Evolutionary conservation across 2,113 vertebrate species (phyloP), one percentile per base, ranked within the genome.

Genomic region (Hylia prasina): DNA sequence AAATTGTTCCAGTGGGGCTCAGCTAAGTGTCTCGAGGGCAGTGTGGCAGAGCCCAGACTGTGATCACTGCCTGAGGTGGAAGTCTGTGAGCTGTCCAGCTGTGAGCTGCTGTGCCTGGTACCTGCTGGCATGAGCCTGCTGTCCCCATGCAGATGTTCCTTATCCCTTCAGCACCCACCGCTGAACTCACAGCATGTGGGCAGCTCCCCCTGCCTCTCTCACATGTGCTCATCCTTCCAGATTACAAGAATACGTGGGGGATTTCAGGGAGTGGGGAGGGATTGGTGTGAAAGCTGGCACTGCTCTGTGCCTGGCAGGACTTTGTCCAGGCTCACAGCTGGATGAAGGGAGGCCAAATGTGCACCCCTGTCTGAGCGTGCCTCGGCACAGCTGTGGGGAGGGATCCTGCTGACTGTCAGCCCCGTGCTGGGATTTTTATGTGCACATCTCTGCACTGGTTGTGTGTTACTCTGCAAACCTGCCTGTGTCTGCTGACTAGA

Each of bases 131-230:
- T 2, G 22, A 86, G 23, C 48, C 57, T 39, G 9, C 22, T 37
- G 42, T 13, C 16, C 57, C 28, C 8, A 1, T 25, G 24, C 24
- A 45, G 9, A 25, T 8, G 18, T 39, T 17, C 53, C 44, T 11
- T 4, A 0, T 2, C 7, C 51, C n/a, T 50, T 47, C 25, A 25
- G 66, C 39, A 33, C 33, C 33, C 14, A 1, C 6, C 72, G 3
- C 0, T 1, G 39, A 30, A 0, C 3, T 5, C 42, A 1, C 4
- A 1, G 23, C 2, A 1, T 6, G 35, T 5, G 10, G 50, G 56
- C 17, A 44, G 30, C 56, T 54, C 64, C 68, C 65, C 35, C 27
- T 64, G 51, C 42, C 40, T 69, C 11, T 8, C 44, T 45, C 16
- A 11, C 23, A 1, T 15, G 24, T 15, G 23, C 33, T 75, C 13